These are phyloP conservation scores for Pelmatolapia mariae DNA, from an alignment of 2,113 vertebrate species.

Conservation along the genomic window DNA sequence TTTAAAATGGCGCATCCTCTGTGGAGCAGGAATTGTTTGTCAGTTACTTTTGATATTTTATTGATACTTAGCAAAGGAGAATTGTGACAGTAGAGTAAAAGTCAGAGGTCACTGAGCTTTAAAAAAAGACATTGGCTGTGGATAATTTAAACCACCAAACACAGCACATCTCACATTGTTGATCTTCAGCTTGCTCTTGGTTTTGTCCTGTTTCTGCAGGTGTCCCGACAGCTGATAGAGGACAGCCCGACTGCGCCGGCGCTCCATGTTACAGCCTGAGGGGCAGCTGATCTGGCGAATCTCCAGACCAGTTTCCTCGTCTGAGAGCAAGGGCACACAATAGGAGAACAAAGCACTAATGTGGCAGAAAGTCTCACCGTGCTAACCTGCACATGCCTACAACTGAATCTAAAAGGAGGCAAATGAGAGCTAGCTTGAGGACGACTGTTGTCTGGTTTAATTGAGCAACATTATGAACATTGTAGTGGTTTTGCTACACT, in stretches of 20 bases:
- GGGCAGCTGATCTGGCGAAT: slow-evolving; percentile 68
- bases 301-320: slow-evolving; percentile 69
- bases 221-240: slow-evolving; percentile 81
- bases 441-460: neutral
- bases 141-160: neutral
- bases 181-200: slow-evolving; percentile 78
- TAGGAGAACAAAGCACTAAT: neutral
- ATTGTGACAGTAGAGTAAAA: neutral
- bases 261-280: slow-evolving; percentile 68
- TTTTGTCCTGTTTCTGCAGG: slow-evolving; percentile 81
- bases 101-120: neutral
- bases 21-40: neutral
- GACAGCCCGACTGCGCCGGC: slow-evolving; percentile 76
- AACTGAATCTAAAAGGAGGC: neutral
- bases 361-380: neutral
- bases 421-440: neutral
- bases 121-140: neutral
- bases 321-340: slow-evolving; percentile 15
- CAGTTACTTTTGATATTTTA: neutral
- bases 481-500: neutral
- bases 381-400: neutral
- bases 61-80: neutral
- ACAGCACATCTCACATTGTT: slow-evolving; percentile 68
- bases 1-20: neutral
- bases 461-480: neutral